Base-by-base conservation (phyloP, 2,888 invertebrate genomes). In the Cheilosia vernalis region DNA sequence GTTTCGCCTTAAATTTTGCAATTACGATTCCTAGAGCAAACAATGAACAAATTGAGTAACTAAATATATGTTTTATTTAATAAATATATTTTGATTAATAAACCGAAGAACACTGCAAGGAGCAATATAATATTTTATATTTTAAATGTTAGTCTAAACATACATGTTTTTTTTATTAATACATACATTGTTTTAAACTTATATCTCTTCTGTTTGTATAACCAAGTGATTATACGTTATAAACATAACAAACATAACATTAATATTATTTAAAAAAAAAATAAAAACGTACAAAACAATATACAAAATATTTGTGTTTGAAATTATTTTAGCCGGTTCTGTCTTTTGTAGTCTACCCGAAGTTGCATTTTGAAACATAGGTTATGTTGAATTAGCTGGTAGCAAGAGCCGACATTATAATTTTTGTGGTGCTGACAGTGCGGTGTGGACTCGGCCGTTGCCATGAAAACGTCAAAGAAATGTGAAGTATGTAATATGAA, bases 171-270 rank as follows among this genome's bases (percentile, higher is more conserved):
- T 61, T 69, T 40, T 67, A 55, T 55, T 37, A 73, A 42, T 60
- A 13, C 19, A 19, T 61, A 53, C 33, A 67, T 21, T 63, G 51
- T 40, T 63, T 63, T 70, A 49, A 49, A 66, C 13, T 60, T 21
- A 58, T 51, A 37, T 63, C 10, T 51, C 13, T 72, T 80, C 44
- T 64, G 51, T 80, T 73, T 66, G 72, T 72, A 40, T 58, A 60
- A 72, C 79, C 79, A 80, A 66, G 79, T 80, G 79, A 72, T 64
- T 66, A 60, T 42, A 66, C 63, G 42, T 47, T 79, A 27, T 44
- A 49, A 44, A 56, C 47, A 42, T 42, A 30, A 33, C 19, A 60
- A 67, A 3, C 60, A 70, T 33, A 61, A 47, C 47, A 74, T 30
- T 27, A 67, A 37, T 24, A 9, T 7, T 24, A 55, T 64, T 44